A percentile compares a stretch with the other conserved stretches of the same genome.
phyloP scores from a whole-genome alignment of 23 tunicate species.

The Halocynthia aurantium region DNA sequence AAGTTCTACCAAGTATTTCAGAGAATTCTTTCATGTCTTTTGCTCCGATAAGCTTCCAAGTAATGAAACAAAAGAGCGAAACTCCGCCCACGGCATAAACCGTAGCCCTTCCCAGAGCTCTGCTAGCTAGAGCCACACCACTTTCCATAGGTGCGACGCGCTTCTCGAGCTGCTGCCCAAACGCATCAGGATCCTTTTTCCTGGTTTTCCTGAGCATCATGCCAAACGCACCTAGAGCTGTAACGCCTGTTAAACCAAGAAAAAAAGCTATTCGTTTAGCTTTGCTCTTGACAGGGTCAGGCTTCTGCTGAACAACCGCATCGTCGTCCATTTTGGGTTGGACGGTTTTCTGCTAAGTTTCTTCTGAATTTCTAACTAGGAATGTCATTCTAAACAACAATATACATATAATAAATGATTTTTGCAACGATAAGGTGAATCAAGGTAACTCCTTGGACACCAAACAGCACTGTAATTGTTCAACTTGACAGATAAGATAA shows the following conservation, averaged over 20 bases:
- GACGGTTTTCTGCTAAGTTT: too few species aligned
- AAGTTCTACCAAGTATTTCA: conserved; percentile 61
- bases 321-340: too few species aligned
- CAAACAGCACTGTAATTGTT: too few species aligned
- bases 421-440: too few species aligned
- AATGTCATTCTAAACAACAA: too few species aligned
- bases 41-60: conserved; percentile 84
- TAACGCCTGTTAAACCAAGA: conserved; percentile 44
- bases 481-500: too few species aligned
- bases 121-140: conserved; percentile 60
- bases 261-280: conserved; percentile 16
- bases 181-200: conserved; percentile 34
- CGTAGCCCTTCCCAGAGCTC: conserved; percentile 88
- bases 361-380: too few species aligned
- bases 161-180: conserved; percentile 11
- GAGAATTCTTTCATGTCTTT: conserved; percentile 58
- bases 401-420: too few species aligned
- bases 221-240: conserved; percentile 75
- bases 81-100: conserved; percentile 81
- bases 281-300: too few species aligned
- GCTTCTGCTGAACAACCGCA: too few species aligned
- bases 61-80: conserved; percentile 69
- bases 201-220: conserved; percentile 58
- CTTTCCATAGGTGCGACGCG: conserved; percentile 34
- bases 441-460: too few species aligned